Evolutionary conservation across 2,113 vertebrate species (phyloP).

Genomic region (Brachyhypopomus gauderio): DNA sequence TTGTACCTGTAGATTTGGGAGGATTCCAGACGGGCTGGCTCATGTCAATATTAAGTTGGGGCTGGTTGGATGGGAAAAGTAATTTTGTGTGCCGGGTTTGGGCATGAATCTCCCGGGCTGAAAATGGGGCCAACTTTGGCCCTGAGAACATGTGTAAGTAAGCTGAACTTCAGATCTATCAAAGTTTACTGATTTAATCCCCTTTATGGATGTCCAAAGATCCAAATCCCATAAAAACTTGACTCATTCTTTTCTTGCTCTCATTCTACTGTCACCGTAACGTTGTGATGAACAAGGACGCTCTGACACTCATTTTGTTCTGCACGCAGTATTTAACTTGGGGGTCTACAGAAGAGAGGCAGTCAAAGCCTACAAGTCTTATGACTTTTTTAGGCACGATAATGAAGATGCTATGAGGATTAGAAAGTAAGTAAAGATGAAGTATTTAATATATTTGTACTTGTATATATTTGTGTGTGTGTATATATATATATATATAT

Average conservation of each 20-base stretch:
- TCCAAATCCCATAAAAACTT: background rate
- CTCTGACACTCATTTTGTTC: conserved; percentile 22
- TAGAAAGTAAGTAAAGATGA: conserved; percentile 80
- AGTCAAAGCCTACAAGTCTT: conserved; percentile 92
- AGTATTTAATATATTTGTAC: no score
- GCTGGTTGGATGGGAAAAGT: no score
- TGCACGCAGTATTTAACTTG: conserved; percentile 90
- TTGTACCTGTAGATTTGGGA: no score
- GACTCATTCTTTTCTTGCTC: background rate
- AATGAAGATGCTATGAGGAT: conserved; percentile 97
- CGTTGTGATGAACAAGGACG: background rate
- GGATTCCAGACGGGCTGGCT: no score
- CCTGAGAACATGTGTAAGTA: background rate
- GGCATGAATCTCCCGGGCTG: no score
- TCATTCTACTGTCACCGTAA: no score
- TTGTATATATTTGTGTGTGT: no score
- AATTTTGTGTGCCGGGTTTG: no score
- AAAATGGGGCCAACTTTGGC: no score
- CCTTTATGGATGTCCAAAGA: background rate
- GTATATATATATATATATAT: no score
- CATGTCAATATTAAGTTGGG: no score
- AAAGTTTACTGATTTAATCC: background rate
- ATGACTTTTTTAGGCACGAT: conserved; percentile 96
- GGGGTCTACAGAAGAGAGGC: conserved; percentile 94
- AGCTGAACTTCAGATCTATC: background rate